Conservation (phyloP, 1,140 invertebrate genomes). For the Saccostrea glomerata region DNA sequence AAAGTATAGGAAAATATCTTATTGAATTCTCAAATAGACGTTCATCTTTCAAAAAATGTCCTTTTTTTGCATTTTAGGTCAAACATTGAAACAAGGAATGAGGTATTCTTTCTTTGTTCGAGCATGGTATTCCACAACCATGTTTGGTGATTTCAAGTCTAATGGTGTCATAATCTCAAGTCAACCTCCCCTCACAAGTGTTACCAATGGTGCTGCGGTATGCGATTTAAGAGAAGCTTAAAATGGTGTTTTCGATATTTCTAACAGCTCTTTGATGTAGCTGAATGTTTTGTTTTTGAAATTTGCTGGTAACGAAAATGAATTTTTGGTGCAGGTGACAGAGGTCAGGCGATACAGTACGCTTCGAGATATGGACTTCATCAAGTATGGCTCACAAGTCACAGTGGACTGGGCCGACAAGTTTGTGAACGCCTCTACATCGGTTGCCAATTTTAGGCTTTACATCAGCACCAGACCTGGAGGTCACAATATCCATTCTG, state of each 20-base stretch:
- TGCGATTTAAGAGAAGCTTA: background rate
- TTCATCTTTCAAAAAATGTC: background rate
- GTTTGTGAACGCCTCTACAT: slow-evolving; percentile 44
- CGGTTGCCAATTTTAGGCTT: slow-evolving; percentile 35
- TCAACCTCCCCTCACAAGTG: background rate
- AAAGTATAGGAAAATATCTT: background rate
- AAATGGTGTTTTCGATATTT: no score
- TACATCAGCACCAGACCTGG: slow-evolving; percentile 53
- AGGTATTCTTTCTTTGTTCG: slow-evolving; percentile 43
- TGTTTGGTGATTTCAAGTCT: slow-evolving; percentile 45
- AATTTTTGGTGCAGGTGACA: slow-evolving; percentile 5
- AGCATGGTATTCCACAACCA: slow-evolving; percentile 40
- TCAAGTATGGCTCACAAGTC: slow-evolving; percentile 44
- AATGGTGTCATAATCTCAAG: slow-evolving; percentile 41
- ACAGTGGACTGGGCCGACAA: slow-evolving; percentile 51
- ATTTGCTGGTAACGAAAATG: no score
- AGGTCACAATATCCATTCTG: background rate
- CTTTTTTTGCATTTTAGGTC: slow-evolving; percentile 24
- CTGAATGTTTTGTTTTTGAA: no score
- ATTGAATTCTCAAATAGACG: background rate
- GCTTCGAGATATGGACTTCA: slow-evolving; percentile 47
- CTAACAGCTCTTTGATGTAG: no score
- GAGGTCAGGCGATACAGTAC: slow-evolving; percentile 23
- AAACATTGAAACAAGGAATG: slow-evolving; percentile 15
- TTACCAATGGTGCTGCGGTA: slow-evolving; percentile 39